Base-by-base conservation (phyloP, 2,113 vertebrate genomes). In the Silurus glanis region DNA sequence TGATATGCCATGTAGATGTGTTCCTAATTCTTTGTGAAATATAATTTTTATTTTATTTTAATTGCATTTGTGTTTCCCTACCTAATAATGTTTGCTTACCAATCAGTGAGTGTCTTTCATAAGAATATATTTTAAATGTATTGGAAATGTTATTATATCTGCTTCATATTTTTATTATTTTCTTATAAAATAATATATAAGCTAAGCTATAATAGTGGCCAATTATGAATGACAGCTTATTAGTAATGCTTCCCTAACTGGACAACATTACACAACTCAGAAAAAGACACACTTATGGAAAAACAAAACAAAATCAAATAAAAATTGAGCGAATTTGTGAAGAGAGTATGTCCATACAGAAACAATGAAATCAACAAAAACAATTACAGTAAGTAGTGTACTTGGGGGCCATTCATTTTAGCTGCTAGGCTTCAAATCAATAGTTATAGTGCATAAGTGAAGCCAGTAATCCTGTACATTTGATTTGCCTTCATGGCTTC, bases 401-500 rank as follows among this genome's bases (percentile, higher is more conserved):
- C 28, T 58, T 83, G 53, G 12, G 28, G 5, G 47, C 28, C 55
- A 83, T 72, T 83, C 37, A 16, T 72, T 72, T 72, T 45, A 71
- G 49, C 19, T 21, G 21, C 28, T n/a, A 14, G 88, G 87, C 53
- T 69, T 59, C 49, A 75, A 84, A 83, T 92, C 88, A 92, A 87
- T 91, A 90, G 82, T 85, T 83, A 82, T 82, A 82, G 53, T 89
- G 91, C 87, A 80, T 82, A 82, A 82, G 45, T 88, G 91, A 61
- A 64, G 58, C 86, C 87, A 47, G 64, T 80, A 90, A 86, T 75
- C 17, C 59, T 82, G 85, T 71, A 13, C 66, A 84, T 85, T 87
- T 92, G 90, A 92, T 92, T 90, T 86, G 83, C 89, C 87, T 75
- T 89, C 91, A 93, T 86, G 79, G 86, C 88, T 83, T 69, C 83